Evolutionary conservation across 2,797 vertebrate genomes (phyloP).

Genomic region (Acanthornis magna): DNA sequence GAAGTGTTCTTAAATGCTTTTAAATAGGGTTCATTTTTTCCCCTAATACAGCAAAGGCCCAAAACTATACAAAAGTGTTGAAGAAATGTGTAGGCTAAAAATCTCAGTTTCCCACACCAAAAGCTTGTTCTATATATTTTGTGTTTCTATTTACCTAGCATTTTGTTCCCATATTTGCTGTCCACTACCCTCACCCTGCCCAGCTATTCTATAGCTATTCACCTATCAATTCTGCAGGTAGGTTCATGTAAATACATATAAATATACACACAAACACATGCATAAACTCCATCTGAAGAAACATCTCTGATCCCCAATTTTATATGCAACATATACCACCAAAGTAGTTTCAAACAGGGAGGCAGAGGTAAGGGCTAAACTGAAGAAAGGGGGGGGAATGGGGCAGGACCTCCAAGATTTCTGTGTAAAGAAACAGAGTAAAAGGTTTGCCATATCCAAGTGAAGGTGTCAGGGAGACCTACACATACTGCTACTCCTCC

Average conservation of each 20-base stretch:
- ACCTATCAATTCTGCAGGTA: background rate
- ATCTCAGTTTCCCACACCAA: background rate
- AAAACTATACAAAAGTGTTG: background rate
- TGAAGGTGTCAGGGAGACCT: background rate
- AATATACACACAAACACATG: rapidly evolving
- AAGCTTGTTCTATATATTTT: background rate
- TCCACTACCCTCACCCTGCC: background rate
- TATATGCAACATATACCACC: background rate
- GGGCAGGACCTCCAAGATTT: background rate
- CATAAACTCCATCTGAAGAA: background rate
- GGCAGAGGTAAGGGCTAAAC: background rate
- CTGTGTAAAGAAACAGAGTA: background rate
- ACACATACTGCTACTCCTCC: background rate
- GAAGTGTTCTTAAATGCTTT: background rate
- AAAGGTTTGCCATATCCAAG: background rate
- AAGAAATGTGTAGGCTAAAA: background rate
- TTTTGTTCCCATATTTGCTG: background rate
- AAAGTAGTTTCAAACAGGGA: background rate
- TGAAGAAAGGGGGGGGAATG: background rate
- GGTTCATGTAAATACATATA: background rate
- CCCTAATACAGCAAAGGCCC: background rate
- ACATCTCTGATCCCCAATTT: background rate
- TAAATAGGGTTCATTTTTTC: background rate
- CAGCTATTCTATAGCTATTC: background rate
- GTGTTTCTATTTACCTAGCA: background rate